Base-by-base conservation (phyloP, 2,797 vertebrate species). In the Coendou prehensilis region DNA sequence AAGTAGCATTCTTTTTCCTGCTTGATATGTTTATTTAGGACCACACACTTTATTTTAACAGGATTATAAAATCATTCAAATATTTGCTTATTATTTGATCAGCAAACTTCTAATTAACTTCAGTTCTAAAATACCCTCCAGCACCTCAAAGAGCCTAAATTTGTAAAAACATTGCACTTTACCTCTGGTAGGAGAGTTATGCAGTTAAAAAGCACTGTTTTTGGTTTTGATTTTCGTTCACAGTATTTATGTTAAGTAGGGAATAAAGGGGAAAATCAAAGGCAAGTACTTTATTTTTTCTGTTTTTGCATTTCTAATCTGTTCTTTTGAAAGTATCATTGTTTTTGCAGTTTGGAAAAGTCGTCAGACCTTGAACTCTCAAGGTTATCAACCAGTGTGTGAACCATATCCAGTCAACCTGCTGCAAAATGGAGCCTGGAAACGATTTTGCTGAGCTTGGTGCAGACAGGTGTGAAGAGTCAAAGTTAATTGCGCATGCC, bases 41-140 rank as follows among this genome's bases (percentile, higher is more conserved):
- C 33, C 64, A 91, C n/a, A 93, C 26, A 86, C 85, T 94, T 87
- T 94, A 94, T 76, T 89, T 91, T 86, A 91, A 6, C 28, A 89
- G 54, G 37, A 89, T 47, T 96, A 47, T 80, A 83, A 93, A 10
- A 81, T 50, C 22, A 52, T 69, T 78, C 17, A 52, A 33, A 6
- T 88, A 78, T 92, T 87, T 89, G 57, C n/a, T 79, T 88, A 57
- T 59, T 89, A 57, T 81, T 87, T 86, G 5, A 11, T 83, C 73
- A 11, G 9, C 47, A 7, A 26, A 1, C 64, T 63, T 95, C 84
- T 56, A 93, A 61, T 89, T 73, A 80, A 11, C 3, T 93, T 94
- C 61, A 45, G 59, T 89, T 92, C 26, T 78, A 14, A 95, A 92
- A 87, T 87, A 17, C 82, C 37, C 41, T 20, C 9, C 47, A 93